Conservation (phyloP, 2,113 vertebrate genomes). For the Pterocles orientalis region DNA sequence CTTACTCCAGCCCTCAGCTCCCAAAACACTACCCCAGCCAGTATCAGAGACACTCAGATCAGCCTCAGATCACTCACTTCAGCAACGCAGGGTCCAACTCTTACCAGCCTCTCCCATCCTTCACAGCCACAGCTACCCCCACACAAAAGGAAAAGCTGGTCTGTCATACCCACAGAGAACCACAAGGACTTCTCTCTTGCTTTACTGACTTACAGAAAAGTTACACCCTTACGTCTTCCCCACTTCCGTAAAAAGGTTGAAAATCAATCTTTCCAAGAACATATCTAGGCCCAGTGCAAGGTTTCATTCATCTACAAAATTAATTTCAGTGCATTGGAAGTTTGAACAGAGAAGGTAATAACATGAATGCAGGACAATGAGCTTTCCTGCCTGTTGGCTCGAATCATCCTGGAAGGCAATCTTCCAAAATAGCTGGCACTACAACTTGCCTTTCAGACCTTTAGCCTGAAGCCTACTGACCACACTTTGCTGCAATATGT, state of each 20-base stretch:
- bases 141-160: background rate
- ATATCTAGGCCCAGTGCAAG: background rate
- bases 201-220: background rate
- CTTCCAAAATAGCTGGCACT: background rate
- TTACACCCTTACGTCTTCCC: background rate
- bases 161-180: background rate
- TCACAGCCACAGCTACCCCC: background rate
- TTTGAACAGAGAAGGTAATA: background rate
- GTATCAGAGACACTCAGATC: background rate
- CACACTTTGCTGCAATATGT: background rate
- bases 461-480: background rate
- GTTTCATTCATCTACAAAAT: background rate
- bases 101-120: background rate
- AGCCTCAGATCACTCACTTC: background rate
- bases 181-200: background rate
- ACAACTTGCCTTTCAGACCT: background rate
- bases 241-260: background rate
- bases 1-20: background rate
- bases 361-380: background rate
- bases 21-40: background rate
- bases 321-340: background rate
- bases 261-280: background rate
- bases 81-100: background rate
- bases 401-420: background rate
- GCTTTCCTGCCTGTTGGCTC: background rate